Conservation (phyloP, 2,888 invertebrate species). For the Prenolepis imparis region DNA sequence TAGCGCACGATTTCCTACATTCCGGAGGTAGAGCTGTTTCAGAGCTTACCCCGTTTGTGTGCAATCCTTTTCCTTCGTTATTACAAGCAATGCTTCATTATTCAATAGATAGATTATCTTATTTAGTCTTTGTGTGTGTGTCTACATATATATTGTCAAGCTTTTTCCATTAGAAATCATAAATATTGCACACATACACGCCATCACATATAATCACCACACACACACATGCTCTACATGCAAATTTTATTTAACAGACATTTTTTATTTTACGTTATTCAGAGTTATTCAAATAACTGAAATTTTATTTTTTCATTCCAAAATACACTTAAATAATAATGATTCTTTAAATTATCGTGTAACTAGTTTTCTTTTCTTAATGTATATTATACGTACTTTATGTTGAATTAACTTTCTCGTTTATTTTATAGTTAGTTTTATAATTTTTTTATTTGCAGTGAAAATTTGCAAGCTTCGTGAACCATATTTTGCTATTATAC, state of each 20-base stretch:
- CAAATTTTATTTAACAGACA: background rate
- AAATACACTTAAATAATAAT: background rate
- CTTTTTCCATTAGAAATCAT: background rate
- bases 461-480: background rate
- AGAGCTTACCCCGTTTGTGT: slow-evolving; percentile 62
- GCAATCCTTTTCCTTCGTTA: background rate
- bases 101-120: background rate
- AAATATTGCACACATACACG: background rate
- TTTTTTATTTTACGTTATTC: background rate
- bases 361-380: background rate
- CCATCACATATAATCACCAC: background rate
- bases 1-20: slow-evolving; percentile 95
- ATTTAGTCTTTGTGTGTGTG: background rate
- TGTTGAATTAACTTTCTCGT: background rate
- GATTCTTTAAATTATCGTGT: background rate
- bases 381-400: background rate
- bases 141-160: background rate
- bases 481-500: background rate
- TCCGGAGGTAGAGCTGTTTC: slow-evolving; percentile 89
- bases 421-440: slow-evolving; percentile 10
- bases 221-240: background rate
- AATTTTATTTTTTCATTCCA: background rate
- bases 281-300: background rate
- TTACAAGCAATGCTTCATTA: slow-evolving; percentile 12
- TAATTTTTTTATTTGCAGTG: background rate